These are phyloP conservation scores for Enteromius paludinosus DNA, from an alignment of 2,797 vertebrate species.

Conservation along the genomic window DNA sequence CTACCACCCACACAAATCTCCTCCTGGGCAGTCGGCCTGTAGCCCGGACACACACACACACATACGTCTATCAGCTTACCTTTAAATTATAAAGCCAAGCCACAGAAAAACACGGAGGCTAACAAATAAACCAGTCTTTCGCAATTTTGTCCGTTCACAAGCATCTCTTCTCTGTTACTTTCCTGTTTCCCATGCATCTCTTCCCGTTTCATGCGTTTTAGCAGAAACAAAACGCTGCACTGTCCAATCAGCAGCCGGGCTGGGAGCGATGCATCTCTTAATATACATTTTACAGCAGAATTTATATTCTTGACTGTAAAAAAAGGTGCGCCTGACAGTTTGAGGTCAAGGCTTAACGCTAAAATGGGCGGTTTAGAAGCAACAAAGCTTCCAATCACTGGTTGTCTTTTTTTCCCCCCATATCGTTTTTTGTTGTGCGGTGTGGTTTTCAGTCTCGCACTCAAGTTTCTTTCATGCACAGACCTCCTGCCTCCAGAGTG, in stretches of 20 bases:
- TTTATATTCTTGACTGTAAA: conserved; percentile 13
- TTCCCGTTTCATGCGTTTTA: conserved; percentile 14
- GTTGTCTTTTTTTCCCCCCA: conserved; percentile 39
- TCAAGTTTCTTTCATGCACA: conserved; percentile 47
- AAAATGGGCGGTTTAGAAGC: conserved; percentile 43
- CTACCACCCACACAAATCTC: conserved; percentile 71
- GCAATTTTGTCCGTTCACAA: not conserved
- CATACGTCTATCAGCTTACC: conserved; percentile 39
- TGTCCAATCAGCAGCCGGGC: not conserved
- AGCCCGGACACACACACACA: not conserved
- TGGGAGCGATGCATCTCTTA: not conserved
- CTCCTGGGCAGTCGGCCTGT: conserved; percentile 26
- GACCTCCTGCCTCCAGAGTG: conserved; percentile 45
- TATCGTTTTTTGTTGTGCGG: conserved; percentile 46
- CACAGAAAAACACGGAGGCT: not conserved
- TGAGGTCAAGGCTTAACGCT: conserved; percentile 40
- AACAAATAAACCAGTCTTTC: conserved; percentile 9
- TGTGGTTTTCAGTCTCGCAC: conserved; percentile 49
- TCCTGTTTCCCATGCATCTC: conserved; percentile 19
- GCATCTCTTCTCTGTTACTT: conserved; percentile 12
- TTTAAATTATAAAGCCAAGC: conserved; percentile 26
- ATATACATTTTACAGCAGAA: not conserved
- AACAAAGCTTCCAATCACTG: conserved; percentile 48
- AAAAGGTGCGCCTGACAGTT: conserved; percentile 17
- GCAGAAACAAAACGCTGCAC: not conserved